Evolutionary conservation across 1,140 invertebrate species (phyloP), one percentile per base, ranked within the genome.

Genomic region (Panulirus ornatus): DNA sequence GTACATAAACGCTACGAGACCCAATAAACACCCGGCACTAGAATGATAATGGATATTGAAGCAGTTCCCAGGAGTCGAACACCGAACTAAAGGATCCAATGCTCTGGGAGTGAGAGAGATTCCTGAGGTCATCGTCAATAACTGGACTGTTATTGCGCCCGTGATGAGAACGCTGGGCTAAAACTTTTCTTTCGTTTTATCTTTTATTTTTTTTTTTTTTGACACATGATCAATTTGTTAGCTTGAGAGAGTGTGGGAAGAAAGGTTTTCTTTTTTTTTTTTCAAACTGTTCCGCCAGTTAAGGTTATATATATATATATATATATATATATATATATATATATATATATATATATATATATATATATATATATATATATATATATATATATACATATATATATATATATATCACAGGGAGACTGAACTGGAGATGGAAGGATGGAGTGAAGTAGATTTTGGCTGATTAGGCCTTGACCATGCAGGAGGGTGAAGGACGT

Each of bases 271-370:
- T n/a, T n/a, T n/a, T n/a, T n/a, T n/a, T n/a, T n/a, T n/a, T n/a
- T n/a, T n/a, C n/a, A n/a, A n/a, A n/a, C n/a, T n/a, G n/a, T n/a
- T 42, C 76, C 38, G 38, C 36, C 36, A 22, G 2, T 5, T 75
- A 36, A 8, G 2, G 8, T 0, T 1, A 22, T 27, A 54, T 54
- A 1, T 34, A 81, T 8, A 81, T 58, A 81, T 58, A 54, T 81
- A 81, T 34, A 16, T 58, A 81, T 58, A 54, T 58, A 81, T 81
- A 54, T 81, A 81, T 58, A 54, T 58, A 81, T 81, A 54, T 58
- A 81, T 51, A 54, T 54, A 81, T 34, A 54, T 58, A 30, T 54
- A 11, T 84, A 82, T 71, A 42, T 42, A 71, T 42, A 44, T 71
- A 84, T 42, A 44, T 71, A 44, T 27, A 1, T 44, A 44, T 34